Evolutionary conservation across 1,140 invertebrate genomes (phyloP), one percentile per base, ranked within the genome.

Genomic region (Apis laboriosa): DNA sequence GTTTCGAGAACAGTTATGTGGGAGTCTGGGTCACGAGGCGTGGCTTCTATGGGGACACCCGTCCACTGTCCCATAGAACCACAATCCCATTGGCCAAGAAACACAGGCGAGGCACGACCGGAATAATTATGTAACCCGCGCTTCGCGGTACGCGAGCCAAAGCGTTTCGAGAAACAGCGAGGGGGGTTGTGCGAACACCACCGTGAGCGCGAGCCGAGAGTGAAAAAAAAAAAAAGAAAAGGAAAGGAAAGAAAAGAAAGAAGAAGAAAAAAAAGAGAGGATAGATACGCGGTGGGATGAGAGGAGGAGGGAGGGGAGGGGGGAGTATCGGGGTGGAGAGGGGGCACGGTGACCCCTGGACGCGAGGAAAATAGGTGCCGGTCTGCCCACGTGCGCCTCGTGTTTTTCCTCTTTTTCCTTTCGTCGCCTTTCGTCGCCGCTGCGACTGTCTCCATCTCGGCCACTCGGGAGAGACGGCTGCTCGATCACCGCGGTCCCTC

Each of bases 21-120:
- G 92, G 93, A 93, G 92, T 93, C 92, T 94, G 92, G 93, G 93
- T 94, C 93, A 94, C 92, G 90, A 93, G 93, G 93, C 93, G 93
- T 93, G 93, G 93, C 92, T 93, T 93, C 86, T 90, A 92, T 90
- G 88, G 88, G 86, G 90, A 92, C 89, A 92, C 87, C 34, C 90
- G 87, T 89, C 91, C 89, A 91, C 90, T 93, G 93, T 94, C 93
- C 93, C 92, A 93, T 94, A 93, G 93, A 93, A 92, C 92, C 90
- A 93, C 89, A 94, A 90, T 94, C 91, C 92, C 84, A 94, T 94
- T 94, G 93, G 93, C 93, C 93, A 94, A 94, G 91, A 94, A 93
- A 94, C 91, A 89, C 83, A 91, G 86, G 53, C 88, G 89, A 92
- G 87, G 89, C 92, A 92, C 90, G 91, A 89, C 89, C 90, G 91